Conservation (phyloP, 2,888 invertebrate genomes). For the Electrophaes corylata region DNA sequence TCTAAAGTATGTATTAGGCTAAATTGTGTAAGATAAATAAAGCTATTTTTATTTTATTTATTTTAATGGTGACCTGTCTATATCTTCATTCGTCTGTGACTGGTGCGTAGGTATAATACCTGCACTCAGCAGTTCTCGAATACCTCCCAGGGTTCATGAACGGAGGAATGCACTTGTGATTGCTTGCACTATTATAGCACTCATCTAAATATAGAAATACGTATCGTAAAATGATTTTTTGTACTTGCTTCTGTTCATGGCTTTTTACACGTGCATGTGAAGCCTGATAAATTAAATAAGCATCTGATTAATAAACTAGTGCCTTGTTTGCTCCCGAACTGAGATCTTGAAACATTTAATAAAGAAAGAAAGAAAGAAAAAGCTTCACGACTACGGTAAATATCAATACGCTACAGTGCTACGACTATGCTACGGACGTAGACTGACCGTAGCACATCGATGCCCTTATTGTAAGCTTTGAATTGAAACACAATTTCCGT, state of each 20-base stretch:
- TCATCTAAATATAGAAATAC: conserved; percentile 16
- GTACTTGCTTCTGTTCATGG: not conserved
- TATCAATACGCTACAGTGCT: too few species aligned
- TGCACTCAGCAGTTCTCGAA: not conserved
- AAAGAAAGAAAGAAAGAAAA: too few species aligned
- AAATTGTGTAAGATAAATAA: too few species aligned
- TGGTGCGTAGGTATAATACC: not conserved
- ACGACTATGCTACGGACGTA: too few species aligned
- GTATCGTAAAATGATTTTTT: not conserved
- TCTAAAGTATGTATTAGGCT: too few species aligned
- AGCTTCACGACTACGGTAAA: too few species aligned
- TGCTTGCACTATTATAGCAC: conserved; percentile 36
- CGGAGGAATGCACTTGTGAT: conserved; percentile 35
- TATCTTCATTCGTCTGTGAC: not conserved
- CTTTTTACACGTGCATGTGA: too few species aligned
- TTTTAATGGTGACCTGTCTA: not conserved
- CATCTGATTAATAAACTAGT: too few species aligned
- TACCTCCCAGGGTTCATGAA: conserved; percentile 7
- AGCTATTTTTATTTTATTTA: not conserved
- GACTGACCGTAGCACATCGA: not conserved
- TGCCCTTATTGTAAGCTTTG: not conserved
- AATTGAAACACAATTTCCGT: not conserved
- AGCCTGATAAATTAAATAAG: too few species aligned
- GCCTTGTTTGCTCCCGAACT: too few species aligned
- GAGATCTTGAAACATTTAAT: too few species aligned